Conservation (phyloP, 2,113 vertebrate species). For the Trogon surrucura region DNA sequence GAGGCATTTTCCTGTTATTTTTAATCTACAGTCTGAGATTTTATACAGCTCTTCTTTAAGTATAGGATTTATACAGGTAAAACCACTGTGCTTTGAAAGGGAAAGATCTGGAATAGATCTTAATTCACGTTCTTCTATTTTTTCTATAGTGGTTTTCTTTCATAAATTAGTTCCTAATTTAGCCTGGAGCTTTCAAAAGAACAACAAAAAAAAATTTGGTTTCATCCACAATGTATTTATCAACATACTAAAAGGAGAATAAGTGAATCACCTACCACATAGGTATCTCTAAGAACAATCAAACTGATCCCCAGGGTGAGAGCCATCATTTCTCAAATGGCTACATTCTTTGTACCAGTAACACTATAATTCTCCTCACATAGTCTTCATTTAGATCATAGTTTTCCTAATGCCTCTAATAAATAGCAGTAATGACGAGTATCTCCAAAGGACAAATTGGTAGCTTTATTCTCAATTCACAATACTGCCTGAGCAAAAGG, state of each 20-base stretch:
- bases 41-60: neutral
- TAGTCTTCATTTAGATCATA: neutral
- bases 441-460: slow-evolving; percentile 16
- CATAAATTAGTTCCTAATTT: neutral
- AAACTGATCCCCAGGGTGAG: neutral
- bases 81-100: neutral
- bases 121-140: neutral
- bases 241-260: neutral
- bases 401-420: slow-evolving; percentile 12
- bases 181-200: neutral
- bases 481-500: neutral
- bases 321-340: neutral
- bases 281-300: neutral
- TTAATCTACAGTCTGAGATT: neutral
- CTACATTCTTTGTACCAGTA: neutral
- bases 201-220: neutral
- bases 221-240: neutral
- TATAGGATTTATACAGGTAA: neutral
- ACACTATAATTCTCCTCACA: neutral
- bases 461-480: slow-evolving; percentile 37
- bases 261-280: neutral
- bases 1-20: neutral
- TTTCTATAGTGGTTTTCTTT: neutral
- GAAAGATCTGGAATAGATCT: neutral
- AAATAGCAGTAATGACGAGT: neutral